Evolutionary conservation across 2,113 vertebrate species (phyloP).

Genomic region (Heloderma charlesbogerti): DNA sequence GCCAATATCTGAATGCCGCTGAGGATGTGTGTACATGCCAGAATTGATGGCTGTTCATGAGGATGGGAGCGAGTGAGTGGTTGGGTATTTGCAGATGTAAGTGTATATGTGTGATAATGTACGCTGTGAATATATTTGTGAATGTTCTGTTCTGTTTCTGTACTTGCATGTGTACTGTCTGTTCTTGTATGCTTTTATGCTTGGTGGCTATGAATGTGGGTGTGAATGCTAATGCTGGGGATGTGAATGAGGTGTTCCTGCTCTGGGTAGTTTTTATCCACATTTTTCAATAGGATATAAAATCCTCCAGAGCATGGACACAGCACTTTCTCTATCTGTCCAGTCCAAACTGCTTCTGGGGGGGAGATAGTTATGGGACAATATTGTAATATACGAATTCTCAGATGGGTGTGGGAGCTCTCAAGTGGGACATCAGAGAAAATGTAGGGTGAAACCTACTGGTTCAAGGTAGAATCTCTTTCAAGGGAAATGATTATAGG

Average conservation of each 20-base stretch:
- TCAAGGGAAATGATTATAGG: neutral
- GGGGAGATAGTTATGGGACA: neutral
- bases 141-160: neutral
- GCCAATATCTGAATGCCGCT: neutral
- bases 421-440: neutral
- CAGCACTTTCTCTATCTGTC: slow-evolving; percentile 36
- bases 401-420: neutral
- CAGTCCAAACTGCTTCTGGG: neutral
- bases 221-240: slow-evolving; percentile 23
- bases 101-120: neutral
- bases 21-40: neutral
- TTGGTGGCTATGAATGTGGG: slow-evolving; percentile 31
- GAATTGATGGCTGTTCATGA: neutral
- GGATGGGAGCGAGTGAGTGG: neutral
- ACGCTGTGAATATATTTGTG: neutral
- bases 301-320: slow-evolving; percentile 74
- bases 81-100: neutral
- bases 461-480: neutral
- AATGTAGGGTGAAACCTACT: neutral
- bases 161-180: slow-evolving; percentile 13
- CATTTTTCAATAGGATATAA: slow-evolving; percentile 68
- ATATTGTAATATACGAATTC: neutral
- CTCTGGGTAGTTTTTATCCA: slow-evolving; percentile 78
- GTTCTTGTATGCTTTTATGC: slow-evolving; percentile 38
- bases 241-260: slow-evolving; percentile 58